Base-by-base conservation (phyloP, 1,140 invertebrate genomes). In the Pogonognathellus flavescens region DNA sequence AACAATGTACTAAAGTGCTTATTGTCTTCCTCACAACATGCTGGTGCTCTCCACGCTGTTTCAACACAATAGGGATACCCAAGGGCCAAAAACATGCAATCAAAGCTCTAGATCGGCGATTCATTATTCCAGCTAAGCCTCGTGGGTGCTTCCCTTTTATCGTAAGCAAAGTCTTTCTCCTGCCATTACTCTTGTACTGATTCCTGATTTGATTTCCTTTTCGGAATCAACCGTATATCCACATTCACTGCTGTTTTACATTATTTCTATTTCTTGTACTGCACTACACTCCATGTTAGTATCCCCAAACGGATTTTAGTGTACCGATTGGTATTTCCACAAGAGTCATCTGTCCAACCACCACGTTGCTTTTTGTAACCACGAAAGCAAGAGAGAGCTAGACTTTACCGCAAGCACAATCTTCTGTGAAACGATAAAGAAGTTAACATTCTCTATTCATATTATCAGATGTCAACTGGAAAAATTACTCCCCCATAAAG, bases 131-230 rank as follows among this genome's bases (percentile, higher is more conserved):
- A 41, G 41, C 41, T 76, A 76, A 76, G 70, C 70, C 70, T 76
- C 70, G 16, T 31, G 70, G 70, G 70, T 76, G 14, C 31, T 76
- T 76, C 41, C 70, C 25, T 50, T 76, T 76, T 76, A 76, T 76
- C 70, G 70, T 31, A 8, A 76, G 31, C 70, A 49, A 76, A 76
- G 70, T 31, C 70, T 50, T 20, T 31, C 31, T 41, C 31, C 31
- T 31, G 31, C 16, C 70, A 76, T 76, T 50, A 31, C 70, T 76
- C 70, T 49, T 76, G 70, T 76, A 76, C 31, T 76, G 70, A 76
- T 76, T 76, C 70, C 70, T 76, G 70, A 76, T 76, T 76, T 76
- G 31, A 76, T 76, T 76, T 76, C 70, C 70, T 76, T 76, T 41
- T n/a, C 25, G 70, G 70, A 76, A 76, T 76, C 70, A 76, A 31